Evolutionary conservation across 2,113 vertebrate species (phyloP), one percentile per base, ranked within the genome.

Genomic region (Nyctibius bracteatus): DNA sequence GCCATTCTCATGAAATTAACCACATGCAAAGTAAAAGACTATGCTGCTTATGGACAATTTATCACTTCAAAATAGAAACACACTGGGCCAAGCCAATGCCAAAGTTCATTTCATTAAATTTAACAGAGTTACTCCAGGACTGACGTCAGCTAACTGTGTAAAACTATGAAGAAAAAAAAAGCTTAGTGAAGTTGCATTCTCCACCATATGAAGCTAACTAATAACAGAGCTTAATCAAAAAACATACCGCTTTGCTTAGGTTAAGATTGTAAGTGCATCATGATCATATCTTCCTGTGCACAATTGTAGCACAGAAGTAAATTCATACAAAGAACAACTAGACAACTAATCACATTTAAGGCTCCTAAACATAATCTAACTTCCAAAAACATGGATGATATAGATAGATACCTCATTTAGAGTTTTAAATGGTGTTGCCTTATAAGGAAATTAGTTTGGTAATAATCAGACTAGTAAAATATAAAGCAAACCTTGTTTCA

Each of bases 1-100:
- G 59, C 44, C 86, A 74, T 62, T 81, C 78, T 92, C 94, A 43
- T 67, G 58, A 86, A 94, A 91, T 86, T 84, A 94, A 88, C 65
- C 78, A 68, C 82, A 93, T 35, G 30, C 33, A 75, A 95, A 94
- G n/a, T 62, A 54, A 88, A 93, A 89, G 33, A 83, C 25, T 81
- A 9, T 3, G 2, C 8, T 90, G 90, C 44, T 84, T 78, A 83
- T 25, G 24, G 49, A 87, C n/a, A 81, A 77, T 96, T 91, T 93
- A 85, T 75, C 92, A 79, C 74, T 94, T 88, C 39, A 79, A 62
- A 91, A 95, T 52, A 83, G 57, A 63, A 94, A 93, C 37, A 73
- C 22, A 39, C 61, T 66, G 31, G 8, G 47, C 61, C 68, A 96
- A 96, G 58, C 14, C 66, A 72, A 66, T 70, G 65, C 6, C 39